These are phyloP conservation scores for Engraulis encrasicolus DNA, from an alignment of 2,113 vertebrate species.

Conservation along the genomic window DNA sequence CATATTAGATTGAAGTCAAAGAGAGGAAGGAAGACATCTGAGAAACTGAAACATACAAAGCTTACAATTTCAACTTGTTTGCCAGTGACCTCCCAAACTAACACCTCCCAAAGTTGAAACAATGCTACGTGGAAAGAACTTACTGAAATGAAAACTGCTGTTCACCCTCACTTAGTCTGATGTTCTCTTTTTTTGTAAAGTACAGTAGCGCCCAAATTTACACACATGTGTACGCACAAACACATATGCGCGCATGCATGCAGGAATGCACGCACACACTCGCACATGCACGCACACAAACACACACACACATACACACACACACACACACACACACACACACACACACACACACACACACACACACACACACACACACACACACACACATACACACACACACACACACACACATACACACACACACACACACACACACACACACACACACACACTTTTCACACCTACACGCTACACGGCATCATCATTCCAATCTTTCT, in stretches of 20 bases:
- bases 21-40: background rate
- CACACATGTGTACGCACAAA: background rate
- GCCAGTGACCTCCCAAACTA: background rate
- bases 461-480: no score
- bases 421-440: no score
- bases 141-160: background rate
- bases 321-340: no score
- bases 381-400: slow-evolving; percentile 3
- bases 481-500: background rate
- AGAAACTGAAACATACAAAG: background rate
- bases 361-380: slow-evolving; percentile 5
- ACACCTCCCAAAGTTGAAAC: background rate
- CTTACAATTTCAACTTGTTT: background rate
- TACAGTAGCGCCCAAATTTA: background rate
- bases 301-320: no score
- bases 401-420: no score
- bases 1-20: background rate
- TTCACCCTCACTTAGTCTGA: background rate
- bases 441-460: no score
- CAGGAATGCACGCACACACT: background rate
- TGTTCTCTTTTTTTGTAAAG: background rate
- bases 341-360: no score
- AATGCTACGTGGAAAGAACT: background rate
- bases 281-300: background rate
- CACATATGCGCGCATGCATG: background rate